These are phyloP conservation scores for Drosophila simulans DNA, from an alignment of 1,140 invertebrate species.

Conservation along the genomic window DNA sequence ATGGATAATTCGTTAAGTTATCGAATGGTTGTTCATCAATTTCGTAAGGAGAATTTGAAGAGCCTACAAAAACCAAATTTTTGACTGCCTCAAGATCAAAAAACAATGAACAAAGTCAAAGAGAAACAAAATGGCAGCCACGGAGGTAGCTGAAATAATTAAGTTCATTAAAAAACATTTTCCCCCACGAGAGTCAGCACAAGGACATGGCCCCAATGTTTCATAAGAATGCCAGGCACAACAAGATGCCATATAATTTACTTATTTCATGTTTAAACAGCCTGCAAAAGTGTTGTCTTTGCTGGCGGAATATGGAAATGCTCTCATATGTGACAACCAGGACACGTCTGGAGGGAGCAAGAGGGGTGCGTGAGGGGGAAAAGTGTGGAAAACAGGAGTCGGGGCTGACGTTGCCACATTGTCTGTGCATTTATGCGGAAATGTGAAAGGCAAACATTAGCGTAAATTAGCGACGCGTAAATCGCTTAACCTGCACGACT, in stretches of 20 bases:
- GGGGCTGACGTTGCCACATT: slow-evolving; percentile 36
- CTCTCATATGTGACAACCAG: slow-evolving; percentile 43
- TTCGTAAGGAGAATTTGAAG: no score
- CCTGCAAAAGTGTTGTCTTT: slow-evolving; percentile 58
- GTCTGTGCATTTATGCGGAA: slow-evolving; percentile 74
- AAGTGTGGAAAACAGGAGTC: neutral
- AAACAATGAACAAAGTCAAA: slow-evolving; percentile 27
- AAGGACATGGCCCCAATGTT: slow-evolving; percentile 25
- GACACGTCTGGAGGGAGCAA: slow-evolving; percentile 16
- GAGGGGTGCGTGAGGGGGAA: neutral
- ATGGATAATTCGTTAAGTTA: no score
- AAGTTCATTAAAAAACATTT: slow-evolving; percentile 73
- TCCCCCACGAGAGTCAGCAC: slow-evolving; percentile 16
- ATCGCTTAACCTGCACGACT: slow-evolving; percentile 66
- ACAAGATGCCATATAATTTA: slow-evolving; percentile 66
- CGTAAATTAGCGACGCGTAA: slow-evolving; percentile 80
- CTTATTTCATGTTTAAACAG: slow-evolving; percentile 76
- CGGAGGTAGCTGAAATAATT: slow-evolving; percentile 50
- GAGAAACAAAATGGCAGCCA: slow-evolving; percentile 9
- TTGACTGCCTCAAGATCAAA: slow-evolving; percentile 1
- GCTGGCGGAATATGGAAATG: slow-evolving; percentile 35
- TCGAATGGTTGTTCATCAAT: no score
- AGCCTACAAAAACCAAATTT: no score
- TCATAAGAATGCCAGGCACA: slow-evolving; percentile 12
- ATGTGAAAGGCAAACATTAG: slow-evolving; percentile 79